Conservation (phyloP, 2,888 invertebrate species). For the Rhamnusium bicolor region DNA sequence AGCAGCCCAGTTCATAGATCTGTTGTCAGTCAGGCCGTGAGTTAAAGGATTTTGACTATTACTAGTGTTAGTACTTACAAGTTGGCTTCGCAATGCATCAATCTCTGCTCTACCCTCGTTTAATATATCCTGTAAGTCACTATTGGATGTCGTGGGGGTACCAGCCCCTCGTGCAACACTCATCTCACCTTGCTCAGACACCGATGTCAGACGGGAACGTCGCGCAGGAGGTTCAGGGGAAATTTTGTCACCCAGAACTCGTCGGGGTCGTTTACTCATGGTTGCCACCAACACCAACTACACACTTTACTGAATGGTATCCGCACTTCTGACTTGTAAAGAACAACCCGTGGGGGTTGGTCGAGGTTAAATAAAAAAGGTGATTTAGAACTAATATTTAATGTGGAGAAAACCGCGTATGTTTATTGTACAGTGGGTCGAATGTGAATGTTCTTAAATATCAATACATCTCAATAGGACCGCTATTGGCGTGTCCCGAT, state of each 20-base stretch:
- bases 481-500: too few relatives aligned
- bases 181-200: not conserved
- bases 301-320: not conserved
- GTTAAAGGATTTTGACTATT: too few relatives aligned
- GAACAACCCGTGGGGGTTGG: too few relatives aligned
- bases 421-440: too few relatives aligned
- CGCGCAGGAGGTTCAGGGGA: not conserved
- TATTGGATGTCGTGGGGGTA: conserved; percentile 5
- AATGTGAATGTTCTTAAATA: too few relatives aligned
- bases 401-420: too few relatives aligned
- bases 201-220: not conserved
- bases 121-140: conserved; percentile 7
- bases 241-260: not conserved
- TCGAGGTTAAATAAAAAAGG: too few relatives aligned
- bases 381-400: too few relatives aligned
- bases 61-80: conserved; percentile 11
- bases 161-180: not conserved
- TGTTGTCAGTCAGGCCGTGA: not conserved
- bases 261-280: not conserved
- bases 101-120: conserved; percentile 6
- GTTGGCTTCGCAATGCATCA: not conserved
- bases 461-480: too few relatives aligned
- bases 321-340: conserved; percentile 17
- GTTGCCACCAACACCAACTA: not conserved
- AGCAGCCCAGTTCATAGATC: not conserved